These are phyloP conservation scores for Oppia nitens DNA, from an alignment of 1,140 invertebrate species.

Conservation along the genomic window DNA sequence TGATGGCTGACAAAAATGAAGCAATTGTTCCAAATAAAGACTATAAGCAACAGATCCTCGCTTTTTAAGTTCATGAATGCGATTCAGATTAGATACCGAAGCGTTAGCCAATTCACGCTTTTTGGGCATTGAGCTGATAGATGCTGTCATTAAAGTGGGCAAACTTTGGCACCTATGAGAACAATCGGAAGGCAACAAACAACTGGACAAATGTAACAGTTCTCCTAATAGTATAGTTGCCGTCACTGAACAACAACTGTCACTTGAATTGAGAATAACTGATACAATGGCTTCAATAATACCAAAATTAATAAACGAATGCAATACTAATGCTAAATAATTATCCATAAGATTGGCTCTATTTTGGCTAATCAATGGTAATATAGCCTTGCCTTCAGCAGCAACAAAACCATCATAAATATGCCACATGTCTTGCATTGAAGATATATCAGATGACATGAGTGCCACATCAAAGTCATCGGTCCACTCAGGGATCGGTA, in stretches of 20 bases:
- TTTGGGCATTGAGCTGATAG: constrained; percentile 33
- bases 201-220: constrained; percentile 55
- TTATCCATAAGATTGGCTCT: constrained; percentile 66
- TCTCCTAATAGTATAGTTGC: constrained; percentile 75
- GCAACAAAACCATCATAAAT: constrained; percentile 80
- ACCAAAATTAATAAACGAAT: constrained; percentile 67
- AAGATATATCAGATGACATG: constrained; percentile 44
- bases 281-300: constrained; percentile 60
- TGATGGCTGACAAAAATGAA: constrained; percentile 28
- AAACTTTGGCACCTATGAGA: constrained; percentile 60
- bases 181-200: constrained; percentile 51
- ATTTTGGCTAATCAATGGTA: constrained; percentile 58
- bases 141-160: constrained; percentile 56
- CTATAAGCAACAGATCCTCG: constrained; percentile 55
- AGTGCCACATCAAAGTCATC: constrained; percentile 73
- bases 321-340: constrained; percentile 70
- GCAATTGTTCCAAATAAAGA: constrained; percentile 62
- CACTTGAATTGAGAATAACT: constrained; percentile 71
- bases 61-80: constrained; percentile 57
- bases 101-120: constrained; percentile 42
- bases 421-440: constrained; percentile 58
- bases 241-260: constrained; percentile 59
- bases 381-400: constrained; percentile 59
- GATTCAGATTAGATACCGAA: constrained; percentile 52
- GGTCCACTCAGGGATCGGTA: constrained; percentile 72